Conservation (phyloP, 2,113 vertebrate genomes). For the Tapirus terrestris region DNA sequence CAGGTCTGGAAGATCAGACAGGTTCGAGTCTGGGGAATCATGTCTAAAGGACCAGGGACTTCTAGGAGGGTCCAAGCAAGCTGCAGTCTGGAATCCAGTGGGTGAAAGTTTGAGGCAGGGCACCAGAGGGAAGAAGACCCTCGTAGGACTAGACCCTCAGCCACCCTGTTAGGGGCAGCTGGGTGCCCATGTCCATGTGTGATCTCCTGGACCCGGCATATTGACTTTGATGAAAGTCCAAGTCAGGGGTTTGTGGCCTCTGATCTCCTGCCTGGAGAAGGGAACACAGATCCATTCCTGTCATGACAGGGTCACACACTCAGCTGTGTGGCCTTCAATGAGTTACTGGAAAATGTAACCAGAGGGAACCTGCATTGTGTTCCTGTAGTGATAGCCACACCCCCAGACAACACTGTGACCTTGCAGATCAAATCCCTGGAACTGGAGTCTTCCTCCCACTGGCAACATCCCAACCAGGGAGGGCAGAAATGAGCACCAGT, state of each 20-base stretch:
- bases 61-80: neutral
- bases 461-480: neutral
- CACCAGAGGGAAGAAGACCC: neutral
- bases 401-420: neutral
- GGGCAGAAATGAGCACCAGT: neutral
- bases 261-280: neutral
- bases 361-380: neutral
- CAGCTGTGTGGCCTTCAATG: neutral
- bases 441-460: neutral
- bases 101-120: neutral
- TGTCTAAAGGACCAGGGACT: neutral
- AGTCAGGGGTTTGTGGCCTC: neutral
- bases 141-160: neutral
- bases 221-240: neutral
- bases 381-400: neutral
- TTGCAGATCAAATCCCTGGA: neutral
- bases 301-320: neutral
- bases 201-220: neutral
- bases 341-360: neutral
- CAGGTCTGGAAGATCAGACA: neutral
- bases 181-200: neutral
- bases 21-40: neutral
- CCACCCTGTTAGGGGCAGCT: neutral
- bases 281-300: neutral
- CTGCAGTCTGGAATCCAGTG: neutral